A percentile compares a stretch with the other conserved stretches of the same genome.
phyloP scores from a whole-genome alignment of 2,888 invertebrate genomes.

The Synanthedon andrenaeformis region DNA sequence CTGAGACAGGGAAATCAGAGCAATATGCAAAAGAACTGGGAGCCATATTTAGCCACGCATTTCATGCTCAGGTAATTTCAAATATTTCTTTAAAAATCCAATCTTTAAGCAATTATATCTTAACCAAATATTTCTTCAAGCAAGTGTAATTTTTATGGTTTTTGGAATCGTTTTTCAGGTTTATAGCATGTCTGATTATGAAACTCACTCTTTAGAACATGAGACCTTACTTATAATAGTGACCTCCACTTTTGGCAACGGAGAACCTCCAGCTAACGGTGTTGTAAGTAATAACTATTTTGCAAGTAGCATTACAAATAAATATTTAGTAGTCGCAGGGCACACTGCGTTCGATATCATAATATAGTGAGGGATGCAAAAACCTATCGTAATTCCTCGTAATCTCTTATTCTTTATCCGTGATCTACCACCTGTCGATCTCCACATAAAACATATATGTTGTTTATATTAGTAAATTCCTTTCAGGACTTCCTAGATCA shows the following conservation, averaged over 20 bases:
- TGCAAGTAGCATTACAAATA: neutral
- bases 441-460: too few relatives aligned
- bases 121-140: neutral
- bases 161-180: slow-evolving; percentile 68
- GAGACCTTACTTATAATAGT: slow-evolving; percentile 92
- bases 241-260: slow-evolving; percentile 96
- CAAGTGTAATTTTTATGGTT: neutral
- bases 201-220: slow-evolving; percentile 92
- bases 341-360: neutral
- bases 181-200: slow-evolving; percentile 93
- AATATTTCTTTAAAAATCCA: neutral
- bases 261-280: slow-evolving; percentile 96
- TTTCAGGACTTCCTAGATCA: slow-evolving; percentile 51
- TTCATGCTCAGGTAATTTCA: slow-evolving; percentile 85
- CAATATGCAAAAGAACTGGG: slow-evolving; percentile 91
- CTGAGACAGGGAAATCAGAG: slow-evolving; percentile 96
- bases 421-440: too few relatives aligned
- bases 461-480: too few relatives aligned
- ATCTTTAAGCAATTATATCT: neutral
- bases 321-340: neutral
- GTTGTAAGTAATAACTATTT: slow-evolving; percentile 71
- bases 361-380: too few relatives aligned
- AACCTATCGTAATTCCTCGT: too few relatives aligned
- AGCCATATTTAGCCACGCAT: slow-evolving; percentile 91
- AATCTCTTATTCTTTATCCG: too few relatives aligned